Percentiles rank a stretch among this genome's conserved stretches.
Evolutionary conservation across 2,113 vertebrate species (phyloP).

Genomic region (Lagopus leucura): DNA sequence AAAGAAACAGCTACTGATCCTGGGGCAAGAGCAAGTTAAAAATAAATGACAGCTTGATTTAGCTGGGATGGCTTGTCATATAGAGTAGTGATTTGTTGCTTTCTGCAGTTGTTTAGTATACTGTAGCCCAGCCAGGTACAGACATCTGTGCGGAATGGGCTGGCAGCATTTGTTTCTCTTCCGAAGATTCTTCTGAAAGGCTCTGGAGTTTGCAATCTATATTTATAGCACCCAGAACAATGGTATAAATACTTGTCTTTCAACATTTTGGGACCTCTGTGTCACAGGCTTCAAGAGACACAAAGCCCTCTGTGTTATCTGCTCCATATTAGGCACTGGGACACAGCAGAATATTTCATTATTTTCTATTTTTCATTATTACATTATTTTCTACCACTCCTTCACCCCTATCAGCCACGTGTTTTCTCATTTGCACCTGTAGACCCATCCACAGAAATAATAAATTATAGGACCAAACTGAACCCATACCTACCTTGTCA

Average conservation of each 20-base stretch:
- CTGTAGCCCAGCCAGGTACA: slow-evolving; percentile 2
- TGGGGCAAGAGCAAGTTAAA: slow-evolving; percentile 65
- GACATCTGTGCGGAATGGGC: slow-evolving; percentile 16
- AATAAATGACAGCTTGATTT: slow-evolving; percentile 77
- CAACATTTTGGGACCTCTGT: fast-evolving
- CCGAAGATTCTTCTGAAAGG: not conserved
- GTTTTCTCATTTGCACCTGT: not conserved
- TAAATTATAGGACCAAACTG: not conserved
- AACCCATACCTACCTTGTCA: not conserved
- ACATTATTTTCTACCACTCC: not conserved
- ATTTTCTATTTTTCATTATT: too few relatives aligned
- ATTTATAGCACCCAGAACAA: not conserved
- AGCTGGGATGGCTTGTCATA: slow-evolving; percentile 66
- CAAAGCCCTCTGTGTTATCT: not conserved
- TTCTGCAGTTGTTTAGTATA: slow-evolving; percentile 56
- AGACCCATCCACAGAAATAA: not conserved
- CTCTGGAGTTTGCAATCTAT: not conserved
- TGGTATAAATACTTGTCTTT: not conserved
- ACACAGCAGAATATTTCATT: not conserved
- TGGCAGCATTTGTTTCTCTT: not conserved
- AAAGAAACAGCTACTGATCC: slow-evolving; percentile 66
- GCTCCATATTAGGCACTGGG: not conserved
- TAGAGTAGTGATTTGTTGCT: slow-evolving; percentile 68
- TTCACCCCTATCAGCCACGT: fast-evolving
- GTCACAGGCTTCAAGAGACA: not conserved